These are phyloP conservation scores for Limnodromus scolopaceus DNA, from an alignment of 2,797 vertebrate species.

Conservation along the genomic window DNA sequence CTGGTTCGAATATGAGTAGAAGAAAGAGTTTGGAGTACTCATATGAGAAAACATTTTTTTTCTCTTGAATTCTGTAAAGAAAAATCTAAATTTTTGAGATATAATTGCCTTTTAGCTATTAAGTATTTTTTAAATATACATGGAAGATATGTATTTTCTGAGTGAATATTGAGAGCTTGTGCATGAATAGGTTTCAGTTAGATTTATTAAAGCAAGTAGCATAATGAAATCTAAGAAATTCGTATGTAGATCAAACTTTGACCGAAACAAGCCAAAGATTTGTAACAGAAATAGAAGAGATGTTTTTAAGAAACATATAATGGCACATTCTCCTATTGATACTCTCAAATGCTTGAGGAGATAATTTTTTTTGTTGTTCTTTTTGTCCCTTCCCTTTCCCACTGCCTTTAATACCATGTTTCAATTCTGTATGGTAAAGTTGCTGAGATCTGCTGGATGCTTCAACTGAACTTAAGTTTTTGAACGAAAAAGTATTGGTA, in stretches of 20 bases:
- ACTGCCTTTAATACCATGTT: background rate
- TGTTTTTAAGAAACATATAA: background rate
- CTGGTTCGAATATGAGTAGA: slow-evolving; percentile 77
- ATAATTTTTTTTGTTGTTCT: background rate
- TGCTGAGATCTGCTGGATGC: background rate
- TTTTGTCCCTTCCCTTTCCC: background rate
- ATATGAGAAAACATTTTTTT: slow-evolving; percentile 53
- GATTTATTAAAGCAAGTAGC: background rate
- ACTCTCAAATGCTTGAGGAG: background rate
- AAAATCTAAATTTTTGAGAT: slow-evolving; percentile 29
- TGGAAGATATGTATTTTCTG: slow-evolving; percentile 17
- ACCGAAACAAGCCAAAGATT: slow-evolving; percentile 6
- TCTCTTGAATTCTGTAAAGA: slow-evolving; percentile 52
- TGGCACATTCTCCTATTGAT: background rate
- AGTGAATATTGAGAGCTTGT: slow-evolving; percentile 78
- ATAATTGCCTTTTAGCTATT: slow-evolving; percentile 38
- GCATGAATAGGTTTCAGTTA: slow-evolving; percentile 77
- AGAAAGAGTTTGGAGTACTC: slow-evolving; percentile 46
- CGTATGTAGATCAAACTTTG: background rate
- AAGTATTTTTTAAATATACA: background rate
- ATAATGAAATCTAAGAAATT: background rate
- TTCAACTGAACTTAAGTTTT: background rate
- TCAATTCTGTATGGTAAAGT: background rate
- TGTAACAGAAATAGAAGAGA: background rate
- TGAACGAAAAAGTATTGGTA: background rate